These are phyloP conservation scores for Lithobates sylvaticus DNA, from an alignment of 2,797 vertebrate species.

Conservation along the genomic window DNA sequence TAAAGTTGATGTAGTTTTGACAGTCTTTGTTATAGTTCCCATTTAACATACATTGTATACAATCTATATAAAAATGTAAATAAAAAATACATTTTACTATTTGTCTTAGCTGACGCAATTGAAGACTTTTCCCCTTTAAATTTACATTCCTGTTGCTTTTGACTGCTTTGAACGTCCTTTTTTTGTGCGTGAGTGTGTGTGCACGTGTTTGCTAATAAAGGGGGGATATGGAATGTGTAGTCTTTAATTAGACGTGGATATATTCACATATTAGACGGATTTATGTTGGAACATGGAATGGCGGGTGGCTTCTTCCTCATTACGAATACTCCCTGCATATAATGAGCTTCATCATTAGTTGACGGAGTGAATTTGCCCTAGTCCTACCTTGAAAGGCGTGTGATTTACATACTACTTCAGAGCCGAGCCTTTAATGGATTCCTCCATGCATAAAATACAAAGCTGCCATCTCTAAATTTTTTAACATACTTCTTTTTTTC, in stretches of 20 bases:
- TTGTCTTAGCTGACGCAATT: conserved; percentile 13
- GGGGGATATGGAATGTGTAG: conserved; percentile 91
- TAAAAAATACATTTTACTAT: conserved; percentile 6
- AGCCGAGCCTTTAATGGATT: conserved; percentile 95
- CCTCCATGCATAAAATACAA: conserved; percentile 98
- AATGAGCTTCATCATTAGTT: conserved; percentile 99
- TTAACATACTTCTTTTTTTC: conserved; percentile 77
- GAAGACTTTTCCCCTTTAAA: conserved; percentile 29
- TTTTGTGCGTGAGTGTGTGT: conserved; percentile 28
- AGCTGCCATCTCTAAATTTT: conserved; percentile 92
- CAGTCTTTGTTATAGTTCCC: no score
- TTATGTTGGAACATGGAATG: conserved; percentile 93
- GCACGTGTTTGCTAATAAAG: conserved; percentile 60
- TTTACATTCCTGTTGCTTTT: conserved; percentile 12
- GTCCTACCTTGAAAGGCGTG: conserved; percentile 98
- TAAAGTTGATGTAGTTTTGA: no score
- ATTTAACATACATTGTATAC: no score
- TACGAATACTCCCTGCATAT: conserved; percentile 94
- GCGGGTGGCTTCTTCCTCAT: conserved; percentile 94
- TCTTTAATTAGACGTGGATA: conserved; percentile 99
- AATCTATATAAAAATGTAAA: neutral
- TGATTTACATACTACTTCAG: conserved; percentile 96
- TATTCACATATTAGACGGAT: conserved; percentile 99
- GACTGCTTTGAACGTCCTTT: conserved; percentile 48
- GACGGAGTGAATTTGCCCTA: conserved; percentile 97